Evolutionary conservation across 2,888 invertebrate species (phyloP).

Genomic region (Pimpla rufipes): DNA sequence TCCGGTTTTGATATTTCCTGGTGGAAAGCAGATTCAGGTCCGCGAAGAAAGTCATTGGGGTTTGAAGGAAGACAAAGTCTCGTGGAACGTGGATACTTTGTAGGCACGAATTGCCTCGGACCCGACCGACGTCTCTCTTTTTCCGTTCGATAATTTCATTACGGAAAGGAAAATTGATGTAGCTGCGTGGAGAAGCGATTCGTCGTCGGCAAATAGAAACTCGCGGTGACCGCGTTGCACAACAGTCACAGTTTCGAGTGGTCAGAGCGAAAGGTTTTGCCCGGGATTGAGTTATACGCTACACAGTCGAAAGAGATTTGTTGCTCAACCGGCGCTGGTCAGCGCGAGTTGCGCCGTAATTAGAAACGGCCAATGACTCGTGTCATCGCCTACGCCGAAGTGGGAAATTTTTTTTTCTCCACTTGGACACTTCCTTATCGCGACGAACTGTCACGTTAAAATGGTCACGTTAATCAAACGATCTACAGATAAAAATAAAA

Average conservation of each 20-base stretch:
- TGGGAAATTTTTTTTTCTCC: conserved; percentile 23
- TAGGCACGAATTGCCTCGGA: conserved; percentile 1
- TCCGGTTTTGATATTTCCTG: conserved; percentile 20
- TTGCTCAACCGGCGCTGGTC: conserved; percentile 62
- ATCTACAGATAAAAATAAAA: neutral
- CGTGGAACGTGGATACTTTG: neutral
- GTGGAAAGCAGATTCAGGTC: conserved; percentile 25
- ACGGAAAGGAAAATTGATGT: conserved; percentile 59
- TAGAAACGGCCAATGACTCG: conserved; percentile 49
- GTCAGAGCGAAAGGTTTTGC: conserved; percentile 64
- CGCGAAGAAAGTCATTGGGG: neutral
- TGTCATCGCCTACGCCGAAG: conserved; percentile 56
- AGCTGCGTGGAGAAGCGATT: conserved; percentile 33
- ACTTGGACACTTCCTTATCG: conserved; percentile 34
- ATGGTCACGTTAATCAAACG: neutral
- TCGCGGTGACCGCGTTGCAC: conserved; percentile 56
- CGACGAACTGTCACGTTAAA: conserved; percentile 46
- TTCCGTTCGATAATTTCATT: conserved; percentile 26
- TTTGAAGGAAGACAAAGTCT: neutral
- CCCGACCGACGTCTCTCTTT: neutral
- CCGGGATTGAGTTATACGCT: conserved; percentile 45
- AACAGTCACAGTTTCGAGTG: conserved; percentile 48
- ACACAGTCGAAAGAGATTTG: conserved; percentile 51
- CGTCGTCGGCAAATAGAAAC: conserved; percentile 52
- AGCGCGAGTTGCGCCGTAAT: conserved; percentile 50